Base-by-base conservation (phyloP, 2,797 vertebrate genomes). In the Hapalemur alaotrensis region DNA sequence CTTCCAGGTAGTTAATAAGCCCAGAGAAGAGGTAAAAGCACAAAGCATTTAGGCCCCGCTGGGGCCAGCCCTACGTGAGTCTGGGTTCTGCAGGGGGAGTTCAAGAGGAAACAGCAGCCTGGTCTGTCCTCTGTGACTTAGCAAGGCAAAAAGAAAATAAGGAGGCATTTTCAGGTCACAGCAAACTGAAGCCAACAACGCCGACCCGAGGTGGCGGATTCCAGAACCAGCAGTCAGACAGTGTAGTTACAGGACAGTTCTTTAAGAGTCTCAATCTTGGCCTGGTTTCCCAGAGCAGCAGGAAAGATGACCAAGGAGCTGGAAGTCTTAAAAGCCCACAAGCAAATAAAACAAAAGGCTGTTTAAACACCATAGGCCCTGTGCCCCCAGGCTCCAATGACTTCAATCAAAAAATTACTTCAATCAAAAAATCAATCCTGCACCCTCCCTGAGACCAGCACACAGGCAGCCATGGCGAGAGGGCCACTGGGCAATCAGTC, bases 371-470 rank as follows among this genome's bases (percentile, higher is more conserved):
- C 52, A 5, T 11, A 70, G 59, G 52, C 28, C 14, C 46, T 50
- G 0, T 30, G 32, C 30, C 67, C 61, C 48, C 35, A 20, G 54
- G 52, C 46, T 67, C 30, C 1, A 6, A 25, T 5, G 25, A 35
- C 41, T 57, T 7, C 12, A 41, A 75, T 72, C 88, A 85, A 25
- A 93, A 28, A 63, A 95, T 54, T 9, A 57, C 54, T 57, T 5
- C 14, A 43, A 75, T 75, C 86, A 85, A 25, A 93, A 28, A 67
- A 95, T 57, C 48, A 0, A 4, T 41, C 89, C 69, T 43, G 9
- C 52, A 93, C 78, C 89, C 95, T 78, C 84, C 95, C 73, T 72
- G 95, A 93, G 59, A 63, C 46, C 83, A 89, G 65, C 52, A 96
- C 35, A 83, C 1, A 0, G 1, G 9, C 23, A 76, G 46, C n/a